Percentiles rank a stretch among this genome's conserved stretches.
Conservation (phyloP, 1,140 invertebrate species). For the Notospermus geniculatus region DNA sequence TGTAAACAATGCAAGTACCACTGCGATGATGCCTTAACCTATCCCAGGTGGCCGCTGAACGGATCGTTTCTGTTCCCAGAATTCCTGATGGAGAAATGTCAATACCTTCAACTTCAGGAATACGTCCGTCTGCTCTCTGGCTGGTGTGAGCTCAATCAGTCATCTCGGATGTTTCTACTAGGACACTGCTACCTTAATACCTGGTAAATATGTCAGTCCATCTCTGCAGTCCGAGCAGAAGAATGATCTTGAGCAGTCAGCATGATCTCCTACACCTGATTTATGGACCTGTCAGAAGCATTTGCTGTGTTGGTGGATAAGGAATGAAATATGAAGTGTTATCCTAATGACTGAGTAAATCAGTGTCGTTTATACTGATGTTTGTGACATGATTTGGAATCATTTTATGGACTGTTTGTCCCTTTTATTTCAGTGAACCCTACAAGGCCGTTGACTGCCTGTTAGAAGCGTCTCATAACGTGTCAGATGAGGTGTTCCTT, state of each 20-base stretch:
- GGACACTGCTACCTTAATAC: slow-evolving; percentile 57
- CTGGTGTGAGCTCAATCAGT: slow-evolving; percentile 81
- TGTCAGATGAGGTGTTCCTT: slow-evolving; percentile 73
- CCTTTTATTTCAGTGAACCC: slow-evolving; percentile 53
- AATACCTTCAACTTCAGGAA: slow-evolving; percentile 58
- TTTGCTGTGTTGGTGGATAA: too few species aligned
- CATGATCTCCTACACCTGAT: too few species aligned
- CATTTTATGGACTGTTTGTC: too few species aligned
- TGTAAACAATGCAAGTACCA: too few species aligned
- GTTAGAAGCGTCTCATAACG: slow-evolving; percentile 68
- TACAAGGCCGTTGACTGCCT: slow-evolving; percentile 76
- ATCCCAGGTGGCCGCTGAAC: slow-evolving; percentile 71
- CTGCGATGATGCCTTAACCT: slow-evolving; percentile 13
- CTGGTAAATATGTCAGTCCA: too few species aligned
- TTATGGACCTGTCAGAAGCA: too few species aligned
- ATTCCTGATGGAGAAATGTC: slow-evolving; percentile 61
- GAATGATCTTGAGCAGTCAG: too few species aligned
- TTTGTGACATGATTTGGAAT: too few species aligned
- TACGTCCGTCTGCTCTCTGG: slow-evolving; percentile 73
- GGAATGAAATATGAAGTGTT: too few species aligned
- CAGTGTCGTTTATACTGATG: too few species aligned
- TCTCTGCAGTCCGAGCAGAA: too few species aligned
- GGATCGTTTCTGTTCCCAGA: slow-evolving; percentile 74
- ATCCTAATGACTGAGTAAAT: too few species aligned
- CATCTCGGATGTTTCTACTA: slow-evolving; percentile 71